Conservation (phyloP, 2,797 vertebrate species). For the Apodemus agrarius region DNA sequence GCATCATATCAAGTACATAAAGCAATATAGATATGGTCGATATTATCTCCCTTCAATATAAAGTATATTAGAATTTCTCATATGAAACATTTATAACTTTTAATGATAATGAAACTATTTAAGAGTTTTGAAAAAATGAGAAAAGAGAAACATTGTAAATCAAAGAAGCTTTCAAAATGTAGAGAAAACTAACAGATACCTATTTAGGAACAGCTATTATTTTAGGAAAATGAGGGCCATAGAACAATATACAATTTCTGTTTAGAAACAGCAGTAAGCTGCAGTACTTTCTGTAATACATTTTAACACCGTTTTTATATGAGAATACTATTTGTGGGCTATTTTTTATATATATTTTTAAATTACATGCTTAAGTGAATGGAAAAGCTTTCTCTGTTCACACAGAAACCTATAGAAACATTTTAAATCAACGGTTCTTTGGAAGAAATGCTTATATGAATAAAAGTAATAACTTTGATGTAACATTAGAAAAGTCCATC, state of each 20-base stretch:
- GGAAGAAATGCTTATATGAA: not conserved
- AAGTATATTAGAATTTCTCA: not conserved
- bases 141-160: not conserved
- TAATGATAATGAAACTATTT: not conserved
- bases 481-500: not conserved
- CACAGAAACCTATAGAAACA: not conserved
- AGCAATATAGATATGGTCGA: not conserved
- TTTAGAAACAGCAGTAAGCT: not conserved
- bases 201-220: not conserved
- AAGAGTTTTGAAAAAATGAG: slow-evolving; percentile 5
- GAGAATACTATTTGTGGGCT: not conserved
- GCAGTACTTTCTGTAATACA: not conserved
- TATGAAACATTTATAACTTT: not conserved
- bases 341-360: not conserved
- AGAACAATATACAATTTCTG: not conserved
- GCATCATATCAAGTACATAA: not conserved
- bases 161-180: not conserved
- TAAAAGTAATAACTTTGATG: slow-evolving; percentile 27
- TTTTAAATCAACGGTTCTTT: not conserved
- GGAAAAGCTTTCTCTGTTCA: not conserved
- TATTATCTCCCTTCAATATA: not conserved
- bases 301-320: not conserved
- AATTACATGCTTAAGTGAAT: not conserved
- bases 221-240: not conserved
- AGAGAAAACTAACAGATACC: not conserved